Conservation (phyloP, 1,140 invertebrate species). For the Cheumatopsyche charites region DNA sequence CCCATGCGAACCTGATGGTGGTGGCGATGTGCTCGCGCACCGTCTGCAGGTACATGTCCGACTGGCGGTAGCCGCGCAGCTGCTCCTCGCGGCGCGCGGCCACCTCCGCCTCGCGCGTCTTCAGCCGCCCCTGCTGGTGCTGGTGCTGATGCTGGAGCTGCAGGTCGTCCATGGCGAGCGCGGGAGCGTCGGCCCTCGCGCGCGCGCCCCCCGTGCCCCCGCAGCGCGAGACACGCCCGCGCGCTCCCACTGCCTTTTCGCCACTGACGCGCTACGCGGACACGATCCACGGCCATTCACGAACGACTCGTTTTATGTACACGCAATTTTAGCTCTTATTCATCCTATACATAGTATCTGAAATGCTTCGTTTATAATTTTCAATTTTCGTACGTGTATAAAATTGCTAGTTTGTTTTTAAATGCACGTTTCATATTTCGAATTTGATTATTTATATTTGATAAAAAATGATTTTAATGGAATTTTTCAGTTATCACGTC, state of each 20-base stretch:
- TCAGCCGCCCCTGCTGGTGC: constrained; percentile 3
- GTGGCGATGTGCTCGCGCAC: constrained; percentile 6
- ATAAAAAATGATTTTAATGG: too few species aligned
- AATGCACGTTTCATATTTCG: too few species aligned
- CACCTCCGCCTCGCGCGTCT: constrained; percentile 22
- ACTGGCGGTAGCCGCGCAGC: constrained; percentile 12
- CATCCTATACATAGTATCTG: too few species aligned
- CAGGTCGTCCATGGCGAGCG: neutral
- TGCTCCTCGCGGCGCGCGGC: constrained; percentile 20
- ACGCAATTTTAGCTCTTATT: too few species aligned
- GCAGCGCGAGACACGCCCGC: neutral
- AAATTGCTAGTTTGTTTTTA: too few species aligned
- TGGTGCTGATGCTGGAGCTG: neutral
- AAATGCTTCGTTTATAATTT: too few species aligned
- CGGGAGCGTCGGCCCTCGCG: neutral
- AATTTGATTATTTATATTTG: too few species aligned
- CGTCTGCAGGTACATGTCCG: constrained; percentile 6
- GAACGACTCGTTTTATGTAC: too few species aligned
- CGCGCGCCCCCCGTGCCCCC: constrained; percentile 7
- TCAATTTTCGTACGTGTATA: too few species aligned
- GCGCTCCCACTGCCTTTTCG: neutral
- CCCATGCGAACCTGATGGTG: constrained; percentile 13
- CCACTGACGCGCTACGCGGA: neutral
- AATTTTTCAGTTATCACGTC: too few species aligned
- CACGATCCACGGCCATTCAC: too few species aligned